A percentile compares a stretch with the other conserved stretches of the same genome.
Conservation (phyloP, 2,797 vertebrate genomes). For the Cossypha dichroa region DNA sequence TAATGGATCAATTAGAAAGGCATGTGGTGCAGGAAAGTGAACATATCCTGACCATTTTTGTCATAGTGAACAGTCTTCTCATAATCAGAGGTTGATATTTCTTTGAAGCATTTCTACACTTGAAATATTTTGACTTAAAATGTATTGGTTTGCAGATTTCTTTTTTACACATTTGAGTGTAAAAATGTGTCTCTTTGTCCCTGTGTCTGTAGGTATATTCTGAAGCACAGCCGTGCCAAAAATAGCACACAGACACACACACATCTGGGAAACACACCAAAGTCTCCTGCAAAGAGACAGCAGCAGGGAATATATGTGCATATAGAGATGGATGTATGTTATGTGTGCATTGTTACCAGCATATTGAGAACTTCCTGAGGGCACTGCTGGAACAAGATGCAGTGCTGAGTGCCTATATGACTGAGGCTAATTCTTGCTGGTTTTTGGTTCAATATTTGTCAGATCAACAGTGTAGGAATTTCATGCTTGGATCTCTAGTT, state of each 20-base stretch:
- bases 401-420: not conserved
- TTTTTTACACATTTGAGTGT: not conserved
- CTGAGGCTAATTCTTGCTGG: not conserved
- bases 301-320: not conserved
- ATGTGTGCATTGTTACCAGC: not conserved
- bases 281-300: not conserved
- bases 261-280: not conserved
- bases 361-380: not conserved
- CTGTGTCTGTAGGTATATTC: not conserved
- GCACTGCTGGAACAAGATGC: not conserved
- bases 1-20: not conserved
- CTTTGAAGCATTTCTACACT: not conserved
- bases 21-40: not conserved
- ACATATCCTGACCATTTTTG: not conserved
- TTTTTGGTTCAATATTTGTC: not conserved
- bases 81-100: not conserved
- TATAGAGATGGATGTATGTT: not conserved
- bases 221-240: not conserved
- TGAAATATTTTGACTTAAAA: not conserved
- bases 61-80: not conserved
- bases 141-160: not conserved
- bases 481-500: not conserved
- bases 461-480: not conserved
- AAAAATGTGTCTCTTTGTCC: rapidly evolving
- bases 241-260: not conserved